Evolutionary conservation across 2,888 invertebrate genomes (phyloP), one percentile per base, ranked within the genome.

Genomic region (Chalcosyrphus nemorum): DNA sequence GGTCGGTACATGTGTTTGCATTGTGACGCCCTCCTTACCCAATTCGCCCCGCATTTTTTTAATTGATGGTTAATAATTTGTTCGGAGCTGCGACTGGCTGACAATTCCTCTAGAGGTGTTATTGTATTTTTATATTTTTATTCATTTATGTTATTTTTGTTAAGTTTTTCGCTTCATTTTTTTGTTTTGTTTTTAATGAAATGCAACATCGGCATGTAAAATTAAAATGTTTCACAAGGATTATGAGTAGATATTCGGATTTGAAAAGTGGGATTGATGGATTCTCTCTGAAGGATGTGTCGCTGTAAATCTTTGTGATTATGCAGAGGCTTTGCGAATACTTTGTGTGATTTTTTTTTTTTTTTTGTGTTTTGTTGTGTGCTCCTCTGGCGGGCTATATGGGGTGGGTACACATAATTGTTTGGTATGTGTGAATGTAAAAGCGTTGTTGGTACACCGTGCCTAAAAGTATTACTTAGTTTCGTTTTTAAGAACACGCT

Each of bases 1-100:
- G 84, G 84, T 84, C 52, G 68, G 63, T 78, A 70, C 84, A 75
- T 84, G 84, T 84, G 84, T 84, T 84, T 80, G 66, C 68, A 77
- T 68, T 74, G 78, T 45, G 68, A 77, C 61, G 54, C 61, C 50
- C 24, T 57, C 52, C 9, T 35, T 47, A 50, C 41, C 32, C 56
- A 45, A 59, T 66, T 56, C 50, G 72, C 56, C 43, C 56, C 47
- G 66, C 45, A 63, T 41, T 72, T 65, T 76, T 78, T 82, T 68
- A 82, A 82, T 82, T 77, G 78, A 82, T 68, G 72, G 66, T 77
- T 78, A 77, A 82, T 82, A 82, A 78, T 82, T 78, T 72, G 82
- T 68, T 72, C 7, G 66, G 35, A 29, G 19, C 15, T 27, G 27
- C 45, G 27, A 50, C 68, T 61, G 72, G 27, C 61, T 77, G 82